A percentile compares a stretch with the other conserved stretches of the same genome.
Evolutionary conservation across 2,113 vertebrate genomes (phyloP).

Genomic region (Passerina amoena): DNA sequence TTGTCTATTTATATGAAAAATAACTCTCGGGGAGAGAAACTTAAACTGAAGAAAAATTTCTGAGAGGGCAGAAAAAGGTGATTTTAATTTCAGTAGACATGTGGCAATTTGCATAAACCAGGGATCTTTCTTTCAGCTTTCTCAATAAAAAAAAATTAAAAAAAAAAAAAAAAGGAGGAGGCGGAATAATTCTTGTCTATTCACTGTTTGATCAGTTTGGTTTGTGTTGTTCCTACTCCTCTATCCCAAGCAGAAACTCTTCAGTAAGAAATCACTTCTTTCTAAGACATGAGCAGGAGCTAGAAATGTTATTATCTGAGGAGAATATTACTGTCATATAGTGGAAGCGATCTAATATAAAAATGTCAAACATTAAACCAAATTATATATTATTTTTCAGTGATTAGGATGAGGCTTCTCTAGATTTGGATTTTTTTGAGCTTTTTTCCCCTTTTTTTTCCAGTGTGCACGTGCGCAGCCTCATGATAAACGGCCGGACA

Average conservation of each 20-base stretch:
- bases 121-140: not conserved
- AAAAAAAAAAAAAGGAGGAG: not conserved
- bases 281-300: not conserved
- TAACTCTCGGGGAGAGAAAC: accelerated
- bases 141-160: not conserved
- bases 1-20: not conserved
- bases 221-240: not conserved
- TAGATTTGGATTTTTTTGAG: not conserved
- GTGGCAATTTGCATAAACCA: not conserved
- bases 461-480: not conserved
- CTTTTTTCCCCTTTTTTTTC: not conserved
- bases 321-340: not conserved
- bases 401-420: not conserved
- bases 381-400: not conserved
- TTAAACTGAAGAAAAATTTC: not conserved
- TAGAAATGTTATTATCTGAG: not conserved
- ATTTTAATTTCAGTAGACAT: not conserved
- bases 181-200: not conserved
- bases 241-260: not conserved
- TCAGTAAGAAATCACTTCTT: not conserved
- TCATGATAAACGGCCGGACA: not conserved
- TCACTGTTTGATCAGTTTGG: not conserved
- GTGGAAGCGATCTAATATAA: not conserved
- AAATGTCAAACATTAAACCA: not conserved
- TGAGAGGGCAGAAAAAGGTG: not conserved